A percentile compares a stretch with the other conserved stretches of the same genome.
Conservation (phyloP, 1,140 invertebrate genomes). For the Sipha flava region DNA sequence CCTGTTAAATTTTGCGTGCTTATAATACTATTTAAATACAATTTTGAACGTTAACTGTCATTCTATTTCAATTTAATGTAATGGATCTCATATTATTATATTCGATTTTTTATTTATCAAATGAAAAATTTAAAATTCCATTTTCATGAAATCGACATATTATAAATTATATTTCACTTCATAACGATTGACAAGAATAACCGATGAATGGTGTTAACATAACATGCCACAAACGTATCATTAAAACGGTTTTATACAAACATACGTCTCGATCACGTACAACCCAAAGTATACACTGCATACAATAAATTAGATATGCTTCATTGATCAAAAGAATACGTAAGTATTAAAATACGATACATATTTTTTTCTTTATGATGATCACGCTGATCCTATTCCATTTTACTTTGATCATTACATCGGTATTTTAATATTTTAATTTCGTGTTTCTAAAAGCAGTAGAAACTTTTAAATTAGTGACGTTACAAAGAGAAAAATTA, state of each 20-base stretch:
- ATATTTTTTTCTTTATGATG: background rate
- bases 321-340: background rate
- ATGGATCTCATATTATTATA: background rate
- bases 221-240: background rate
- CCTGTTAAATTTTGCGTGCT: background rate
- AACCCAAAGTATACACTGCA: background rate
- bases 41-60: background rate
- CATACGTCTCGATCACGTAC: background rate
- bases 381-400: background rate
- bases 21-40: background rate
- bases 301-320: conserved; percentile 4
- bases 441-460: no score
- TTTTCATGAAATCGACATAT: background rate
- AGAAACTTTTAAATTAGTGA: no score
- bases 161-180: background rate
- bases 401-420: background rate
- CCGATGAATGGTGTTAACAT: background rate
- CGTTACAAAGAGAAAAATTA: no score
- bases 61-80: background rate
- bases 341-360: background rate
- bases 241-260: conserved; percentile 19
- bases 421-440: background rate
- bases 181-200: background rate
- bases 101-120: background rate
- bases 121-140: background rate